Evolutionary conservation across 2,888 invertebrate genomes (phyloP).

Genomic region (Rhamphomyia laevipes): DNA sequence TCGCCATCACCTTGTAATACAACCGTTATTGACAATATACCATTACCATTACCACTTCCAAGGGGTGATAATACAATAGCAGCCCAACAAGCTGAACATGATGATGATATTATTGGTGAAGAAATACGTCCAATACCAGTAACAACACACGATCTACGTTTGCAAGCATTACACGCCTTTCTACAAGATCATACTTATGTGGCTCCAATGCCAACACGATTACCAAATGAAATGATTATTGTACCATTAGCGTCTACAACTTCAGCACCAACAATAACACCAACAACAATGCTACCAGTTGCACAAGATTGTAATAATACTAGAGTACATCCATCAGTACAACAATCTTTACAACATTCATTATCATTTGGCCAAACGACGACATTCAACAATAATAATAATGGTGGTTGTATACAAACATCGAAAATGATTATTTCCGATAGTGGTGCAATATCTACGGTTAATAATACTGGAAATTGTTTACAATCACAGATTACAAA

Average conservation of each 20-base stretch:
- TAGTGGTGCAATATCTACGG: slow-evolving; percentile 3
- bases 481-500: too few species aligned
- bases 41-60: slow-evolving; percentile 18
- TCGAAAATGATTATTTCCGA: slow-evolving; percentile 3
- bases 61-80: slow-evolving; percentile 13
- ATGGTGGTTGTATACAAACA: background rate
- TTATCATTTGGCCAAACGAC: too few species aligned
- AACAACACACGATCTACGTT: slow-evolving; percentile 28
- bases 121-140: slow-evolving; percentile 35
- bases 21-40: slow-evolving; percentile 18
- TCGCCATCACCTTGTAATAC: slow-evolving; percentile 8
- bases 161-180: slow-evolving; percentile 32
- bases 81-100: slow-evolving; percentile 20
- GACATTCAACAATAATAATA: background rate
- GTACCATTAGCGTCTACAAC: slow-evolving; percentile 15
- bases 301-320: background rate
- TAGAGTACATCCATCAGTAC: background rate
- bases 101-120: slow-evolving; percentile 35
- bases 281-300: slow-evolving; percentile 5
- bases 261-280: slow-evolving; percentile 1
- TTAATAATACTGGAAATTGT: background rate
- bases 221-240: slow-evolving; percentile 15
- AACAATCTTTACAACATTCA: too few species aligned
- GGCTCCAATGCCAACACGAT: slow-evolving; percentile 23
- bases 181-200: slow-evolving; percentile 37